These are phyloP conservation scores for Neodon shergylaensis DNA, from an alignment of 2,113 vertebrate species.

Conservation along the genomic window DNA sequence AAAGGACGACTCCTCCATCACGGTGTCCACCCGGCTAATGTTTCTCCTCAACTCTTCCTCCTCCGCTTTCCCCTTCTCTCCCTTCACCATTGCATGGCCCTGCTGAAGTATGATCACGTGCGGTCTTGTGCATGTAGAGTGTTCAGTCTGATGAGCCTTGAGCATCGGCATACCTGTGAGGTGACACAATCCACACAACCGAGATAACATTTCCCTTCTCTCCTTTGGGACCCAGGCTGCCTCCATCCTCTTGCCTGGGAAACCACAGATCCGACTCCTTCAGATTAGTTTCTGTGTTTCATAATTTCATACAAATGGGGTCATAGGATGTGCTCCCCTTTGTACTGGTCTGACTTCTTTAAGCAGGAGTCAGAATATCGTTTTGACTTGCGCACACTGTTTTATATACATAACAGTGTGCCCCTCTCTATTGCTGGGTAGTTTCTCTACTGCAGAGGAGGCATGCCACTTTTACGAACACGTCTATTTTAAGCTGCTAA, in stretches of 20 bases:
- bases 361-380: neutral
- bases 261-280: neutral
- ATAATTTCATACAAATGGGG: neutral
- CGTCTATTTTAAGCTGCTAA: neutral
- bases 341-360: neutral
- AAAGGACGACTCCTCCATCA: fast-evolving
- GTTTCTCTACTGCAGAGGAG: neutral
- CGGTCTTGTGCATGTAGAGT: neutral
- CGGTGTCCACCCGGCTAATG: fast-evolving
- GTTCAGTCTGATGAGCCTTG: neutral
- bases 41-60: neutral
- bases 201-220: neutral
- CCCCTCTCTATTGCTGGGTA: neutral
- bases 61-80: neutral
- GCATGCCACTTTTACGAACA: neutral
- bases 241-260: neutral
- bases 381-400: neutral
- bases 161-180: neutral
- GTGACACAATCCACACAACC: neutral
- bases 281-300: constrained; percentile 5
- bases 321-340: neutral
- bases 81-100: neutral
- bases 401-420: neutral
- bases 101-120: neutral
- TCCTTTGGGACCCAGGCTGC: neutral